Conservation (phyloP, 2,888 invertebrate genomes). For the Chrysolina haemoptera region DNA sequence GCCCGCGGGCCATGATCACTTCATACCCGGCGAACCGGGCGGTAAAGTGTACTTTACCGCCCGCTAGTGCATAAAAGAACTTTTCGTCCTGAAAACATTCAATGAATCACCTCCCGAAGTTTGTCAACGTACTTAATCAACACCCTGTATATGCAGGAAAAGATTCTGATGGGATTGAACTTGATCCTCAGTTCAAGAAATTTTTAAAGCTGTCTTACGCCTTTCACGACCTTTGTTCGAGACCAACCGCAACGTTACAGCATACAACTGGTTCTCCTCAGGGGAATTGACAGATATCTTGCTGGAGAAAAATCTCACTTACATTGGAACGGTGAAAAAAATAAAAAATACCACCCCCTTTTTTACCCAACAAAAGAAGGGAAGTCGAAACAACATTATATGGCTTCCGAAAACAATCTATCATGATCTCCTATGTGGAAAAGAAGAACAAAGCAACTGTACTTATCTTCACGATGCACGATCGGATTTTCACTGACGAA, state of each 20-base stretch:
- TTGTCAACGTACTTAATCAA: too few species aligned
- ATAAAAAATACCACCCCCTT: constrained; percentile 55
- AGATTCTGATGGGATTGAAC: constrained; percentile 55
- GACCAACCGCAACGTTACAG: constrained; percentile 52
- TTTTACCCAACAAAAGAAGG: constrained; percentile 47
- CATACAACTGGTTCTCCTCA: constrained; percentile 53
- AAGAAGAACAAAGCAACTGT: constrained; percentile 11
- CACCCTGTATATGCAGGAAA: constrained; percentile 59
- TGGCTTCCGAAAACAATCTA: constrained; percentile 47
- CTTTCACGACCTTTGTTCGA: constrained; percentile 47
- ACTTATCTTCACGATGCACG: not conserved
- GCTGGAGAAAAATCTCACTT: constrained; percentile 45
- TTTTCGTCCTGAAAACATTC: too few species aligned
- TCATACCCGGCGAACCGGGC: too few species aligned
- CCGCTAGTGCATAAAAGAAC: too few species aligned
- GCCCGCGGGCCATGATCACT: too few species aligned
- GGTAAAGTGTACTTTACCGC: too few species aligned
- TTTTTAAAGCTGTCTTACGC: constrained; percentile 37
- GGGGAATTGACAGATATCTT: constrained; percentile 46
- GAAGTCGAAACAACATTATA: constrained; percentile 41
- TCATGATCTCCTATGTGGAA: constrained; percentile 29
- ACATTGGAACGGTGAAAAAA: constrained; percentile 54
- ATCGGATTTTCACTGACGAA: not conserved
- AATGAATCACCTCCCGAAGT: too few species aligned
- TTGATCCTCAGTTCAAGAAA: constrained; percentile 35